Evolutionary conservation across 2,797 vertebrate genomes (phyloP).

Genomic region (Sebastes elongatus): DNA sequence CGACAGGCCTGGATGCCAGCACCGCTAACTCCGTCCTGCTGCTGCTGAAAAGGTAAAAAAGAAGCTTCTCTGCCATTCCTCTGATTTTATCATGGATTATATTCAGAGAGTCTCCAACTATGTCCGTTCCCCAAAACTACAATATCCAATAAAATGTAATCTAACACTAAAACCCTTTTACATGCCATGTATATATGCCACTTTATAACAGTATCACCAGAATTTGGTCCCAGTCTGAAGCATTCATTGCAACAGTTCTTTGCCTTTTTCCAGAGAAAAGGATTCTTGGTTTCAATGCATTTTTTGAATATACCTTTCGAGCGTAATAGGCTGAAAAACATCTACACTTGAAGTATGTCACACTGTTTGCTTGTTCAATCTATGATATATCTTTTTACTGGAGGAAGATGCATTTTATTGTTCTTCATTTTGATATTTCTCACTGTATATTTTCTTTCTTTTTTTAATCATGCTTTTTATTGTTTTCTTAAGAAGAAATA

Average conservation of each 20-base stretch:
- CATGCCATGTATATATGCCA: background rate
- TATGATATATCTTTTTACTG: background rate
- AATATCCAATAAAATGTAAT: background rate
- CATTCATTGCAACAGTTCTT: background rate
- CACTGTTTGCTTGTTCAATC: background rate
- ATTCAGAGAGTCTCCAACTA: background rate
- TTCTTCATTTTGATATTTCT: too few relatives aligned
- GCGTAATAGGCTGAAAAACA: background rate
- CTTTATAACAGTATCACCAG: background rate
- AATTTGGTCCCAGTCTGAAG: background rate
- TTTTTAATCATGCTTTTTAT: too few relatives aligned
- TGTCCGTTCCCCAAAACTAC: background rate
- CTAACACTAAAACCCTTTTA: background rate
- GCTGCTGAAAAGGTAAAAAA: constrained; percentile 89
- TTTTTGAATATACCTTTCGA: too few relatives aligned
- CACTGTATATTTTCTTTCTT: too few relatives aligned
- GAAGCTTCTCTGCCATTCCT: background rate
- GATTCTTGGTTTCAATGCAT: background rate
- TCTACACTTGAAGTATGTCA: background rate
- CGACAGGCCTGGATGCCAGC: constrained; percentile 93
- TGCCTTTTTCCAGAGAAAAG: background rate
- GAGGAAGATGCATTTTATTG: too few relatives aligned
- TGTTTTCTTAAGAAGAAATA: background rate
- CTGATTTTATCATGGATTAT: background rate
- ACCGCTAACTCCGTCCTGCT: constrained; percentile 93